phyloP scores from a whole-genome alignment of 2,113 vertebrate genomes.

The Xiphophorus maculatus region DNA sequence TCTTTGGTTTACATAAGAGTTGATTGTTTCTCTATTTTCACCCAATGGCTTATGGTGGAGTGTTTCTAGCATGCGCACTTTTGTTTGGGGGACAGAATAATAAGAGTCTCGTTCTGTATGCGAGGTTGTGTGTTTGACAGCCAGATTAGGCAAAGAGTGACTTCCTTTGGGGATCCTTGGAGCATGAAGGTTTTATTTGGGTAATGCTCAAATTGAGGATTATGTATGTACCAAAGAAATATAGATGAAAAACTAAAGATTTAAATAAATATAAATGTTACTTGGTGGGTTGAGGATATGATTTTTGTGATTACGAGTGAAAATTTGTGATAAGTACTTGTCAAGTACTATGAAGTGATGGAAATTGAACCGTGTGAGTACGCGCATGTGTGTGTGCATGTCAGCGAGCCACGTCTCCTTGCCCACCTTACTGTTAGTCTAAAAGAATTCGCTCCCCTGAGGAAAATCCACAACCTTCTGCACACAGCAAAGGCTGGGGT shows the following conservation, averaged over 20 bases:
- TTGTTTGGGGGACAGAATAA: neutral
- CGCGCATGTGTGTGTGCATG: neutral
- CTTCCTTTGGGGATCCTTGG: slow-evolving; percentile 31
- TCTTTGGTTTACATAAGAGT: slow-evolving; percentile 66
- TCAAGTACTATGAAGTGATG: neutral
- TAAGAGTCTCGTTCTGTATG: slow-evolving; percentile 5
- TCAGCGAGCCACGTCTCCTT: slow-evolving; percentile 60
- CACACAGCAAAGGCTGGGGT: slow-evolving; percentile 44
- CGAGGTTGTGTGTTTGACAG: slow-evolving; percentile 23
- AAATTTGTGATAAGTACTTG: neutral
- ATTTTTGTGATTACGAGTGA: neutral
- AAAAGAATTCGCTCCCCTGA: slow-evolving; percentile 25
- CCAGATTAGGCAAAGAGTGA: slow-evolving; percentile 1
- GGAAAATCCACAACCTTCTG: slow-evolving; percentile 72
- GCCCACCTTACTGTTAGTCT: slow-evolving; percentile 79
- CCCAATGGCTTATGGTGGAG: slow-evolving; percentile 58
- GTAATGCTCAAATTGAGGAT: slow-evolving; percentile 2
- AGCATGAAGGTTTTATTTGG: slow-evolving; percentile 41
- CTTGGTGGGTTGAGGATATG: neutral
- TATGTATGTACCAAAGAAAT: neutral
- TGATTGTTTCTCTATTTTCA: slow-evolving; percentile 62
- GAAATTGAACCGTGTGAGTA: neutral
- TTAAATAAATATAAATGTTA: neutral
- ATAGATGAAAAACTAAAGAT: neutral
- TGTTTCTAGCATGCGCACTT: slow-evolving; percentile 14